Evolutionary conservation across 2,113 vertebrate genomes (phyloP), one percentile per base, ranked within the genome.

Genomic region (Empidonax alnorum): DNA sequence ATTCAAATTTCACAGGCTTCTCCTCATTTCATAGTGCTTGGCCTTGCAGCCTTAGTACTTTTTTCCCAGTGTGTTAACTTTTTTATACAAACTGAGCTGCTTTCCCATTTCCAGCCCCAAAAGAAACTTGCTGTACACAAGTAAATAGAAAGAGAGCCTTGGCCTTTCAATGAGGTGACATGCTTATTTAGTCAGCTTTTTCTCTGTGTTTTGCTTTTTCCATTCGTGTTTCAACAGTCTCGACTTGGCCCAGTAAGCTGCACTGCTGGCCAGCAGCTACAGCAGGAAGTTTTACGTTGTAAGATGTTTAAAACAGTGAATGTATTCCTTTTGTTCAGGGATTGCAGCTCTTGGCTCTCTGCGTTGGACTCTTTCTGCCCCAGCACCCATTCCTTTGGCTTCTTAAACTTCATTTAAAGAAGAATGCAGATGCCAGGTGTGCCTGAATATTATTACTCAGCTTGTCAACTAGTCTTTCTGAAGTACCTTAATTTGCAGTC

Each of bases 301-400:
- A 88, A 80, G 63, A 93, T 76, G 53, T 74, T 79, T 82, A 69
- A 83, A 93, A 84, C 37, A 86, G 55, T 88, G 10, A 80, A 89
- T 93, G 33, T 94, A 71, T 95, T 96, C 67, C 96, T 89, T 97
- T 65, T 97, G 52, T 94, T 65, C 83, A 99, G 99, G 99, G 99
- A 62, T 99, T 99, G 99, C 99, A 99, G 98, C 98, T 99, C 84
- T 97, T 99, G 85, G 99, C 99, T 7, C 97, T 99, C 97, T 99
- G 98, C 18, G 97, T 99, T 14, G 99, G 99, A 35, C 98, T 99
- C 80, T 99, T 99, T 94, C 98, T 99, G 84, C 99, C 99, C 33
- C 99, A 99, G 81, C 99, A 99, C 73, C 99, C 99, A 47, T 99
- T 99, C 97, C 98, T 99, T 77, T 99, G 99, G 99, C 98, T 99